Evolutionary conservation across 2,113 vertebrate genomes (phyloP).

Genomic region (Phylloscopus trochiloides): DNA sequence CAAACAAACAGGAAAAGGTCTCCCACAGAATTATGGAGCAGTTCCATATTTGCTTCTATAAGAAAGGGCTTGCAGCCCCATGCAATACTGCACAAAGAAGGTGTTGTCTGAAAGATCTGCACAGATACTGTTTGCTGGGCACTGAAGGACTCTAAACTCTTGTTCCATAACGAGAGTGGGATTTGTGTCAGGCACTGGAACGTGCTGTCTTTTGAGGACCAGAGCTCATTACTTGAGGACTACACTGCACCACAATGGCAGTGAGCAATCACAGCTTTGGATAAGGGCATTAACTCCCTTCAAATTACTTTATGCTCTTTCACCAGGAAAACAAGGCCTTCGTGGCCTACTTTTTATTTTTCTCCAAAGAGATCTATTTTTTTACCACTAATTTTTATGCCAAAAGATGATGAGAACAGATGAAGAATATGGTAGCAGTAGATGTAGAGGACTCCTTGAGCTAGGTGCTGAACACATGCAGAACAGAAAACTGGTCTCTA

Average conservation of each 20-base stretch:
- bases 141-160: not conserved
- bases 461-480: not conserved
- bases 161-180: not conserved
- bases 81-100: conserved; percentile 10
- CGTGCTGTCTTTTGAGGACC: not conserved
- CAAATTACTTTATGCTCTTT: not conserved
- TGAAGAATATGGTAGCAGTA: not conserved
- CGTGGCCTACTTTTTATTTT: not conserved
- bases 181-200: not conserved
- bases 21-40: conserved; percentile 39
- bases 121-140: not conserved
- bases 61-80: conserved; percentile 25
- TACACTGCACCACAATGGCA: not conserved
- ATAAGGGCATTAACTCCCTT: not conserved
- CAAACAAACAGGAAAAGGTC: conserved; percentile 15
- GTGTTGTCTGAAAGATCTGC: conserved; percentile 29
- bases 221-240: not conserved
- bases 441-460: not conserved
- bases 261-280: not conserved
- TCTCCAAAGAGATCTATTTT: not conserved
- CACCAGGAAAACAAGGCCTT: not conserved
- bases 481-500: conserved; percentile 9
- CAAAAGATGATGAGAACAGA: not conserved
- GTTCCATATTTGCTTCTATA: conserved; percentile 37
- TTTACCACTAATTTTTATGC: not conserved